A percentile compares a stretch with the other conserved stretches of the same genome.
Evolutionary conservation across 2,113 vertebrate genomes (phyloP).

Genomic region (Machaerirhynchus nigripectus): DNA sequence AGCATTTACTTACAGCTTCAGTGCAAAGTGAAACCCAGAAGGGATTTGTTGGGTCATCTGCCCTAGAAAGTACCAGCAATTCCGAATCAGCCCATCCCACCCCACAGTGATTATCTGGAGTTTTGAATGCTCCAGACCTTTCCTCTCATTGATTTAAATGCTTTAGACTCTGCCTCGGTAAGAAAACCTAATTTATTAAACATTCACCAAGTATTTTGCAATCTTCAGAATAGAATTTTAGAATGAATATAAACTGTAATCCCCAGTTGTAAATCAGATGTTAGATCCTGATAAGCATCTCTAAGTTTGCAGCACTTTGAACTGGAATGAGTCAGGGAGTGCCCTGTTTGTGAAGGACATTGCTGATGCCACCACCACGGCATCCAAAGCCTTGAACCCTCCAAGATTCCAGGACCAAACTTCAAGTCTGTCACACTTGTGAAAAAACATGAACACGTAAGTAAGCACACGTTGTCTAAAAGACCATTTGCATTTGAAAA

Average conservation of each 20-base stretch:
- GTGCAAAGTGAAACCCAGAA: background rate
- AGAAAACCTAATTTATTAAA: background rate
- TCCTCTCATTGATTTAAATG: background rate
- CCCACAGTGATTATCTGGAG: background rate
- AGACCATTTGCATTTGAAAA: background rate
- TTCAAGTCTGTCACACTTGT: background rate
- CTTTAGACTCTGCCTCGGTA: background rate
- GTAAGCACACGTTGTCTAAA: background rate
- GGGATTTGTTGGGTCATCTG: background rate
- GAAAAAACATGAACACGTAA: background rate
- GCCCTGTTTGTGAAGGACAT: background rate
- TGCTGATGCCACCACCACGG: background rate
- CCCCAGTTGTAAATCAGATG: background rate
- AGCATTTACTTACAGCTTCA: background rate
- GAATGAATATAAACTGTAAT: background rate
- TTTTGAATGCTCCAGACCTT: background rate
- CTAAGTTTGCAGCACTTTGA: background rate
- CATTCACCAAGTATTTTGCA: background rate
- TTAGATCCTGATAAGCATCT: background rate
- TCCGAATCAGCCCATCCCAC: background rate
- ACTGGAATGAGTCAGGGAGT: background rate
- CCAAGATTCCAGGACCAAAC: background rate
- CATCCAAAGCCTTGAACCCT: background rate
- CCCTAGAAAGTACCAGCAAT: background rate
- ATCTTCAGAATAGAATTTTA: background rate